Conservation (phyloP, 2,888 invertebrate species). For the Meghimatium bilineatum region DNA sequence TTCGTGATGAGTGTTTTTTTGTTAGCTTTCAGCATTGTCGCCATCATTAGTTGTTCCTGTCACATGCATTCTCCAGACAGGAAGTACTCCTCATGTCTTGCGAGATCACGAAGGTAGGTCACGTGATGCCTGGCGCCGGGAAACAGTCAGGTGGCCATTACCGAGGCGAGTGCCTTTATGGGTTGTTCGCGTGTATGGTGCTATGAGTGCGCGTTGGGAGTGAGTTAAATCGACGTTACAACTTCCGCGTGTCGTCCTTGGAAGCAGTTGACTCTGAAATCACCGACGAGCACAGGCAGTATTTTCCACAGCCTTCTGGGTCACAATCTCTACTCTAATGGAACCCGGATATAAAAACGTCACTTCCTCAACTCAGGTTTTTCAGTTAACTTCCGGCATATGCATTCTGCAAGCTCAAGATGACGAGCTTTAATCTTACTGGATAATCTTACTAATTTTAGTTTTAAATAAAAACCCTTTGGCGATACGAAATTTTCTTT, state of each 20-base stretch:
- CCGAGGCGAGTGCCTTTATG: conserved; percentile 48
- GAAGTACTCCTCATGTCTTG: conserved; percentile 41
- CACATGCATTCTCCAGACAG: conserved; percentile 24
- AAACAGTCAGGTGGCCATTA: conserved; percentile 43
- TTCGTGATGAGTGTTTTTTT: conserved; percentile 9
- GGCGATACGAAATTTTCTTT: not conserved
- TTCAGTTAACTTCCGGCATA: conserved; percentile 26
- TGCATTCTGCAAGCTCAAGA: conserved; percentile 3
- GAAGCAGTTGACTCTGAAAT: conserved; percentile 43
- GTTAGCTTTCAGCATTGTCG: not conserved
- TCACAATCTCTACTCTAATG: conserved; percentile 40
- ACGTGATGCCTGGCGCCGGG: conserved; percentile 43
- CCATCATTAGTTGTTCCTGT: conserved; percentile 34
- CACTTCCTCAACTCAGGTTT: conserved; percentile 37
- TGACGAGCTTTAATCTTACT: conserved; percentile 8
- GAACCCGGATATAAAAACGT: conserved; percentile 45
- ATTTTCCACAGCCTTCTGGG: conserved; percentile 33
- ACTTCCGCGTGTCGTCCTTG: conserved; percentile 51
- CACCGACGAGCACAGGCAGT: conserved; percentile 17
- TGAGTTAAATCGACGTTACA: conserved; percentile 50
- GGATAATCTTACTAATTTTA: not conserved
- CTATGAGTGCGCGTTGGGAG: conserved; percentile 44
- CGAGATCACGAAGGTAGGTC: conserved; percentile 44
- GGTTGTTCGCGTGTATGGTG: conserved; percentile 45
- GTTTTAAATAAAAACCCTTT: not conserved